Conservation (phyloP, 2,113 vertebrate genomes). For the Dendrocopos noguchii region DNA sequence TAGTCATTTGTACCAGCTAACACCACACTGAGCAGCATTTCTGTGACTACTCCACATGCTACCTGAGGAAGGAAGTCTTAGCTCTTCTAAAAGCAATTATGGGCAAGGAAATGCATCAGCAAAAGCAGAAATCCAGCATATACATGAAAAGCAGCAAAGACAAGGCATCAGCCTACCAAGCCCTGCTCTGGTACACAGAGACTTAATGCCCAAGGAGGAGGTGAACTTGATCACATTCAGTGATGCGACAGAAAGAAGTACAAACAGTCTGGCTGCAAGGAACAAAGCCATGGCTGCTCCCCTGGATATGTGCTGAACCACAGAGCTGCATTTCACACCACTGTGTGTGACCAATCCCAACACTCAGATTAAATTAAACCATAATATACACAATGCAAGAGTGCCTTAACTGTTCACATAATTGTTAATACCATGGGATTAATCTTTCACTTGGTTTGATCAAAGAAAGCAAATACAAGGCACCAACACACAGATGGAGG, state of each 20-base stretch:
- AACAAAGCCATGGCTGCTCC: not conserved
- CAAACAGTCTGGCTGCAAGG: not conserved
- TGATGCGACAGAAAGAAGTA: not conserved
- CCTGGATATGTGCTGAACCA: not conserved
- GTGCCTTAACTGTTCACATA: not conserved
- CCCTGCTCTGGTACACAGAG: not conserved
- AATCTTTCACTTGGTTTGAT: not conserved
- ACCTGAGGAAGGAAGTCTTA: not conserved
- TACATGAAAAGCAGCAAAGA: not conserved
- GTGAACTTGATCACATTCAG: not conserved
- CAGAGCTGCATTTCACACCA: not conserved
- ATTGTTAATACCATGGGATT: not conserved
- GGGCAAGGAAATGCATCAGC: not conserved
- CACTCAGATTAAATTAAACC: not conserved
- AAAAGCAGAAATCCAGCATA: not conserved
- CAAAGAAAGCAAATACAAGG: not conserved
- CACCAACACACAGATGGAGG: not conserved
- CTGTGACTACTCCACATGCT: not conserved
- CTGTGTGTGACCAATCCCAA: not conserved
- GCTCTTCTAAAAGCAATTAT: not conserved
- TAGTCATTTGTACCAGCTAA: not conserved
- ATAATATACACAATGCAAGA: not conserved
- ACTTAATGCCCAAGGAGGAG: fast-evolving
- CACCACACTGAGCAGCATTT: not conserved
- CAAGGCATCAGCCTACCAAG: not conserved